phyloP scores from a whole-genome alignment of 2,797 vertebrate species.

The Poeciliopsis infans region DNA sequence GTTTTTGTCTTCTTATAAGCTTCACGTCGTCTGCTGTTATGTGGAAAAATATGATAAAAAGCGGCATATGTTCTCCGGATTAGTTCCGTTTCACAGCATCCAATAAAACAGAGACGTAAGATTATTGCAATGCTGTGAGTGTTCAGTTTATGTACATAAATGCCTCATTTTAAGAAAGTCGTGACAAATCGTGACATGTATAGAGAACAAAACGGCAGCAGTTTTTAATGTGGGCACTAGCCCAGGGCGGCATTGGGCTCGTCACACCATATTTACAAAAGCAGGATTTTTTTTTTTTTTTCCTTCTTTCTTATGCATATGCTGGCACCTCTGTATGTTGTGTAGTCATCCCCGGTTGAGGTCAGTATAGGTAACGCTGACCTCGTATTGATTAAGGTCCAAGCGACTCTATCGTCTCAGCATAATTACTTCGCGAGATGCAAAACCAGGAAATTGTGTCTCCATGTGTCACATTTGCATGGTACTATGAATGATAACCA shows the following conservation, averaged over 20 bases:
- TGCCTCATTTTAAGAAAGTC: background rate
- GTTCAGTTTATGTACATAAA: background rate
- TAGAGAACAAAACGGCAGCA: background rate
- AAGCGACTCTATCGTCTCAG: background rate
- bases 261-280: no score
- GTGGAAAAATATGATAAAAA: background rate
- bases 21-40: background rate
- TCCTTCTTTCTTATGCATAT: background rate
- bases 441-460: background rate
- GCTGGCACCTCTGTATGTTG: background rate
- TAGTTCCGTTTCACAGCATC: background rate
- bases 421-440: background rate
- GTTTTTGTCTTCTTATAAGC: conserved; percentile 8
- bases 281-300: background rate
- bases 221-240: background rate
- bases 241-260: background rate
- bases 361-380: background rate
- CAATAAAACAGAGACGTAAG: background rate
- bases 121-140: background rate
- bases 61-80: background rate
- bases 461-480: background rate
- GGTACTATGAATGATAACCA: no score
- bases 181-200: background rate
- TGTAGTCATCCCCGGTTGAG: background rate
- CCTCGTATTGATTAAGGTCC: background rate